Evolutionary conservation across 1,140 invertebrate species (phyloP).

Genomic region (Neodiprion virginianus): DNA sequence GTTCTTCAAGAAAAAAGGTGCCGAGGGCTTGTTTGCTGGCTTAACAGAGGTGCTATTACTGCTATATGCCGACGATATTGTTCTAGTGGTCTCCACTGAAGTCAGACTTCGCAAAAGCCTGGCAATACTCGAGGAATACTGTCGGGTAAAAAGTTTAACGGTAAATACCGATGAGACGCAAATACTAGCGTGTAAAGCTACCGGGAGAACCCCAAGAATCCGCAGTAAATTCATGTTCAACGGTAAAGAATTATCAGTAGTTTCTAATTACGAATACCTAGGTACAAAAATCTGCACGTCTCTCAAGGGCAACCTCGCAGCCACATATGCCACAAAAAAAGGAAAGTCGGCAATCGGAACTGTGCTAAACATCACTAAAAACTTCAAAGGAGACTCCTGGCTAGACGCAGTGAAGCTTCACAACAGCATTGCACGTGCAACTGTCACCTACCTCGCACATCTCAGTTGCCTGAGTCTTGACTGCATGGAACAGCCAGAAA

Average conservation of each 20-base stretch:
- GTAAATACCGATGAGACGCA: constrained; percentile 29
- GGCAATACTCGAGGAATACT: constrained; percentile 19
- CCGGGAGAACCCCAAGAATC: constrained; percentile 15
- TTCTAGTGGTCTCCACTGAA: constrained; percentile 21
- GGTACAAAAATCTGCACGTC: constrained; percentile 21
- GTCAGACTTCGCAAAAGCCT: constrained; percentile 23
- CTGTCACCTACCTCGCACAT: too few relatives aligned
- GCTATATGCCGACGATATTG: constrained; percentile 16
- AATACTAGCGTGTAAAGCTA: constrained; percentile 28
- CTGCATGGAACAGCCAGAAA: not conserved
- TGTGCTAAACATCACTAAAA: constrained; percentile 8
- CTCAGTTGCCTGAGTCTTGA: not conserved
- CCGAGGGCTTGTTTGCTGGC: not conserved
- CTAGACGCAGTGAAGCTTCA: not conserved
- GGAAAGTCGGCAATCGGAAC: constrained; percentile 16
- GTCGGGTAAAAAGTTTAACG: constrained; percentile 15
- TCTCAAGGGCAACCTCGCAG: constrained; percentile 3
- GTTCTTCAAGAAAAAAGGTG: not conserved
- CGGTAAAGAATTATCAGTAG: constrained; percentile 19
- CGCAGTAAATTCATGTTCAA: constrained; percentile 17
- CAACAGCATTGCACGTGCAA: not conserved
- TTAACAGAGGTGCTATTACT: constrained; percentile 8
- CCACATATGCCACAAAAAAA: constrained; percentile 13
- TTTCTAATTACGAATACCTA: constrained; percentile 24
- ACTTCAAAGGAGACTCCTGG: constrained; percentile 17